phyloP scores from a whole-genome alignment of 2,113 vertebrate species.

The Saccopteryx leptura region DNA sequence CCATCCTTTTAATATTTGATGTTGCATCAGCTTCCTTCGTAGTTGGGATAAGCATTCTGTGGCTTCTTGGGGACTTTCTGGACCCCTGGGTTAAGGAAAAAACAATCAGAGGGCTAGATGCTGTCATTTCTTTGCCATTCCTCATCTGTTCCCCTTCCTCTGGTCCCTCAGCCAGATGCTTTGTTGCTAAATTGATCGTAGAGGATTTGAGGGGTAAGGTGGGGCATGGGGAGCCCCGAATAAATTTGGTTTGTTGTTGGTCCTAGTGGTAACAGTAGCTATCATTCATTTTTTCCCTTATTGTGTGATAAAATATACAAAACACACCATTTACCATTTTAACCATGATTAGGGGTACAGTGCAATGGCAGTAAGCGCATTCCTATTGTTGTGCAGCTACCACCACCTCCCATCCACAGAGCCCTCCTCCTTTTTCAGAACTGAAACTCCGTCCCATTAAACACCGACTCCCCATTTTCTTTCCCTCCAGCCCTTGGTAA shows the following conservation, averaged over 20 bases:
- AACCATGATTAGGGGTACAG: neutral
- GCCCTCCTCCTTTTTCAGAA: neutral
- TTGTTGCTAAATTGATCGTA: neutral
- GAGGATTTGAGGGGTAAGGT: neutral
- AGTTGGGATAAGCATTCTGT: neutral
- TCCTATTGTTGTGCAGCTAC: accelerated
- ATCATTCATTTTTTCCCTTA: neutral
- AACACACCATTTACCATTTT: neutral
- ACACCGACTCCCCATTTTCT: too few species aligned
- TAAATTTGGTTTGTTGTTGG: neutral
- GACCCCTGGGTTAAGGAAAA: constrained; percentile 16
- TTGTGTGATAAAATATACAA: neutral
- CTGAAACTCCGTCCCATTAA: neutral
- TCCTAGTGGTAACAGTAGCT: neutral
- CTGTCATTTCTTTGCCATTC: neutral
- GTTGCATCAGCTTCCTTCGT: neutral
- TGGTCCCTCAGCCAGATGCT: neutral
- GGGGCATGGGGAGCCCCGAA: neutral
- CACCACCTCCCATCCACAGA: neutral
- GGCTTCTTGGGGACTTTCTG: neutral
- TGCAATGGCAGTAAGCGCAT: accelerated
- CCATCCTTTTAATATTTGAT: constrained; percentile 77
- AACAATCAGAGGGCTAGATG: neutral
- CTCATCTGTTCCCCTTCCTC: neutral
- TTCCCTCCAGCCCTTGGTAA: neutral